These are phyloP conservation scores for Glossophaga mutica DNA, from an alignment of 2,797 vertebrate genomes.

Conservation along the genomic window DNA sequence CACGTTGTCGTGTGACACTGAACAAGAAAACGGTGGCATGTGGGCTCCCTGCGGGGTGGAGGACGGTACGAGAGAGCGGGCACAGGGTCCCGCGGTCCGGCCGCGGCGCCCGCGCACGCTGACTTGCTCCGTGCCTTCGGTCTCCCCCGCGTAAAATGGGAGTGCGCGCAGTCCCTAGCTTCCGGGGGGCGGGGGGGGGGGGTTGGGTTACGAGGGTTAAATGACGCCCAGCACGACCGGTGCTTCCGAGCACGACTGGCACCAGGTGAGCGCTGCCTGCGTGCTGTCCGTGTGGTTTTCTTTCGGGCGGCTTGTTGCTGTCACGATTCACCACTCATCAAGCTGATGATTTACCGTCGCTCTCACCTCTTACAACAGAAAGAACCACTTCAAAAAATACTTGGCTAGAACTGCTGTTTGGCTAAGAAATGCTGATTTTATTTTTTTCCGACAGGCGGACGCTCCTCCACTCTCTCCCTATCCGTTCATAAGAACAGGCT, in stretches of 20 bases:
- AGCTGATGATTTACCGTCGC: neutral
- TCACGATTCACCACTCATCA: neutral
- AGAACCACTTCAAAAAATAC: neutral
- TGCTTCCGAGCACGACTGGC: no score
- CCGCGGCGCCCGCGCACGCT: neutral
- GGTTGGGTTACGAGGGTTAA: neutral
- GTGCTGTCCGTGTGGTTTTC: neutral
- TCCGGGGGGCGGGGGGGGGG: no score
- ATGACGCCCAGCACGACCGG: no score
- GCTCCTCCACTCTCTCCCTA: conserved; percentile 90
- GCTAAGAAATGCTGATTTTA: neutral
- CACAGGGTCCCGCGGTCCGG: neutral
- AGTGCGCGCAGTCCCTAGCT: neutral
- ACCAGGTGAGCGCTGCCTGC: no score
- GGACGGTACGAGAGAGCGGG: neutral
- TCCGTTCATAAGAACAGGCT: conserved; percentile 87
- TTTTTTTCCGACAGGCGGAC: conserved; percentile 82
- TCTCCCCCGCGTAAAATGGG: neutral
- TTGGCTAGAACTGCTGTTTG: neutral
- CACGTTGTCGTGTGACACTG: neutral
- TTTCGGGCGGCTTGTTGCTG: neutral
- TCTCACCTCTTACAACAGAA: neutral
- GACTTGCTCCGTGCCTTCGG: neutral
- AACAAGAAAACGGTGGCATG: neutral
- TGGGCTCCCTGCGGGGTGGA: neutral